Percentiles rank a stretch among this genome's conserved stretches.
phyloP scores from a whole-genome alignment of 2,888 invertebrate species.

The Archips crataeganus region DNA sequence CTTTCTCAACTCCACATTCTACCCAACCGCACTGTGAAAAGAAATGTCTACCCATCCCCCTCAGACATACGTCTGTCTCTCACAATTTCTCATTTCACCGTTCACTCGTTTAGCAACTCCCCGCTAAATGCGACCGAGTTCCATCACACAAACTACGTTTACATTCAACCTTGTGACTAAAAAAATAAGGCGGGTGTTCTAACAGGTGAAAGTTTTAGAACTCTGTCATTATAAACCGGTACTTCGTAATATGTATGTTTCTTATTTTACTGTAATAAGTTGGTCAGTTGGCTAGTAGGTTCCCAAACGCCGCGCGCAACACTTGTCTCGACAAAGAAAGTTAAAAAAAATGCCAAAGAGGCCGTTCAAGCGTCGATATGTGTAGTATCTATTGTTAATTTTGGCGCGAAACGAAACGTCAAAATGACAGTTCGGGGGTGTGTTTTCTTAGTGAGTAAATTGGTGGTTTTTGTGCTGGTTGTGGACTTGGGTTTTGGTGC shows the following conservation, averaged over 20 bases:
- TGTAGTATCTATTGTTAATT: slow-evolving; percentile 38
- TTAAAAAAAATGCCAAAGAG: slow-evolving; percentile 69
- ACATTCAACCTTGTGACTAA: slow-evolving; percentile 42
- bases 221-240: slow-evolving; percentile 57
- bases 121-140: slow-evolving; percentile 65
- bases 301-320: slow-evolving; percentile 60
- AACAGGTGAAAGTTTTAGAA: slow-evolving; percentile 56
- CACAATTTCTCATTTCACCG: slow-evolving; percentile 85
- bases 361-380: slow-evolving; percentile 59
- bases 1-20: slow-evolving; percentile 52
- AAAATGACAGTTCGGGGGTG: slow-evolving; percentile 80
- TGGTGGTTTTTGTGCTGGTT: slow-evolving; percentile 71
- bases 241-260: slow-evolving; percentile 80
- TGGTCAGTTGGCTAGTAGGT: slow-evolving; percentile 85
- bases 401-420: slow-evolving; percentile 65
- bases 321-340: slow-evolving; percentile 59
- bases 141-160: slow-evolving; percentile 45
- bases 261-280: slow-evolving; percentile 83
- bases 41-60: slow-evolving; percentile 69
- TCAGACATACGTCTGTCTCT: slow-evolving; percentile 71
- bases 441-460: slow-evolving; percentile 72
- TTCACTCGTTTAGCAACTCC: slow-evolving; percentile 84
- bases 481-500: slow-evolving; percentile 70
- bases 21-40: slow-evolving; percentile 62
- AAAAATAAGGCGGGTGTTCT: slow-evolving; percentile 45